Evolutionary conservation across 2,797 vertebrate genomes (phyloP).

Genomic region (Argyrosomus regius): DNA sequence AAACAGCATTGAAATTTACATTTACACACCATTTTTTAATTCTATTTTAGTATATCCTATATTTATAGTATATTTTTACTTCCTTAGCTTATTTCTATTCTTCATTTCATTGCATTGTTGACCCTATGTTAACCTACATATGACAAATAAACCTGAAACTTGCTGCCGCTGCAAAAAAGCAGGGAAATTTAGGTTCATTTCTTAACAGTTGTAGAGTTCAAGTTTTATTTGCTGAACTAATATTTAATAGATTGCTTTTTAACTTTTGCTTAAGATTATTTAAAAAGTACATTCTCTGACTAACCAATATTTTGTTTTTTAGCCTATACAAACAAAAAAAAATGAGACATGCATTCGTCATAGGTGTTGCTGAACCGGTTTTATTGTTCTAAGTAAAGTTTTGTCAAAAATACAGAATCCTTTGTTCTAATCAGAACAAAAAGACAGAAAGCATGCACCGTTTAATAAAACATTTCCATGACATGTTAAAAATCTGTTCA

Average conservation of each 20-base stretch:
- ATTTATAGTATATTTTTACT: no score
- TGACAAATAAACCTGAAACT: no score
- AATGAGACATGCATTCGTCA: constrained; percentile 1
- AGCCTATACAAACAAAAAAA: not conserved
- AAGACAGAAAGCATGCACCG: constrained; percentile 78
- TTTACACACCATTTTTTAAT: not conserved
- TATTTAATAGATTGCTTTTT: not conserved
- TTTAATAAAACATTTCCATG: constrained; percentile 82
- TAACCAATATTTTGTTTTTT: not conserved
- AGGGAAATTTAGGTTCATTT: not conserved
- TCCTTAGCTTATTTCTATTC: no score
- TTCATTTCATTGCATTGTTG: no score
- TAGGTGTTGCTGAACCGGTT: constrained; percentile 63
- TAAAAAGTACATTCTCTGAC: not conserved
- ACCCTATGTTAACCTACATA: no score
- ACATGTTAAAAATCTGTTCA: constrained; percentile 83
- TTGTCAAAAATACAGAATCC: constrained; percentile 81
- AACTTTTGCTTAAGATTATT: not conserved
- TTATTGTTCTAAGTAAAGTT: constrained; percentile 79
- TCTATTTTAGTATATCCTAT: no score
- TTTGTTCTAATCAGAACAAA: constrained; percentile 76
- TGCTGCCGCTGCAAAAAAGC: not conserved
- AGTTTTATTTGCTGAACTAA: not conserved
- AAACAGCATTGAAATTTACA: not conserved
- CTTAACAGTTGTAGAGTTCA: not conserved